Evolutionary conservation across 2,888 invertebrate species (phyloP).

Genomic region (Campoletis raptor): DNA sequence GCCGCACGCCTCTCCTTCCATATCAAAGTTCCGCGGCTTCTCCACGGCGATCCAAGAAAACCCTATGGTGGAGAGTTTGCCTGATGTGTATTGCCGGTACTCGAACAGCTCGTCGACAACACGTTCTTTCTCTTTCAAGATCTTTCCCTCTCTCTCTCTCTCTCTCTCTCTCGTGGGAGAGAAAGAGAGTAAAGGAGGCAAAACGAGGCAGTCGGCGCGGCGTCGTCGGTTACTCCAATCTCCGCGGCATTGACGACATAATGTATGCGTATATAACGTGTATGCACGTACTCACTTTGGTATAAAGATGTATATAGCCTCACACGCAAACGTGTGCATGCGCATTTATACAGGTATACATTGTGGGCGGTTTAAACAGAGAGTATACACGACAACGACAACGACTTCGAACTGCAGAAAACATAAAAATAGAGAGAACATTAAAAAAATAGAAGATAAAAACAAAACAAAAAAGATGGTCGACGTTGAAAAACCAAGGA

Average conservation of each 20-base stretch:
- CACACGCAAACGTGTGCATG: conserved; percentile 21
- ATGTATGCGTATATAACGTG: conserved; percentile 55
- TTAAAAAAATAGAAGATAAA: background rate
- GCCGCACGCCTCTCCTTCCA: conserved; percentile 58
- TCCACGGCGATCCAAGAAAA: conserved; percentile 5
- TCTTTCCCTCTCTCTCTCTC: background rate
- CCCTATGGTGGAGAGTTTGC: conserved; percentile 18
- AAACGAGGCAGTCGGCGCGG: conserved; percentile 59
- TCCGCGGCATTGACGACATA: conserved; percentile 67
- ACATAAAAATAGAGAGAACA: conserved; percentile 16
- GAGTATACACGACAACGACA: conserved; percentile 50
- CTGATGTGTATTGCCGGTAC: conserved; percentile 39
- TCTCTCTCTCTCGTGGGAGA: conserved; percentile 8
- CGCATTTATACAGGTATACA: conserved; percentile 4
- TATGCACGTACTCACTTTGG: conserved; percentile 41
- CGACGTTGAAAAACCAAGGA: conserved; percentile 46
- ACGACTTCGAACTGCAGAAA: background rate
- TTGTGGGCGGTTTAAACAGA: conserved; percentile 43
- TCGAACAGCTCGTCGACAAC: conserved; percentile 49
- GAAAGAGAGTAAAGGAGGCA: conserved; percentile 29
- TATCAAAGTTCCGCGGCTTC: conserved; percentile 50
- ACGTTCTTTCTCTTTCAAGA: conserved; percentile 4
- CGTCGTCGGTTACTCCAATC: conserved; percentile 62
- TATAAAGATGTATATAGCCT: conserved; percentile 17
- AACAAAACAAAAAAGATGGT: background rate